Evolutionary conservation across 2,888 invertebrate genomes (phyloP), one percentile per base, ranked within the genome.

Genomic region (Pristionchus mayeri): DNA sequence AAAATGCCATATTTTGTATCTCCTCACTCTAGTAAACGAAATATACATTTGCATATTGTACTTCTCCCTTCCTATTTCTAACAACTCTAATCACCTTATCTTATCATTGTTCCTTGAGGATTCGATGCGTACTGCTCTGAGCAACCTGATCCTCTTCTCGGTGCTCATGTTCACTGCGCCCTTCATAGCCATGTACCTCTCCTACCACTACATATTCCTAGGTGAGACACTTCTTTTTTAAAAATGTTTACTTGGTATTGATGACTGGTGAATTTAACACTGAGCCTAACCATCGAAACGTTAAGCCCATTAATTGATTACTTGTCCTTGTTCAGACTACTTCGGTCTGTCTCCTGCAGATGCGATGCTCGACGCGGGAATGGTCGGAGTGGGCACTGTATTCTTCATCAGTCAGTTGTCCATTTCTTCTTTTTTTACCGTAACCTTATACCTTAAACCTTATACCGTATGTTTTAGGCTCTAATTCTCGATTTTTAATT

Each of bases 121-220:
- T 16, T 79, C 86, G 54, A 86, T 78, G n/a, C 81, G 48, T 13
- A 60, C 84, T 40, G 91, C 91, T 0, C 87, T 90, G 18, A 82
- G 86, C 24, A 85, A 88, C 40, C 88, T 91, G 30, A 87, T 91
- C 37, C 50, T 88, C 16, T 90, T 88, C 85, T 91, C 90, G 16
- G 84, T 89, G 13, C 85, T 90, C 75, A 90, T 91, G 89, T 90
- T 91, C 86, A 88, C 88, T 18, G 57, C 90, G 21, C 91, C 91
- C 11, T 85, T 90, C 44, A 85, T 87, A 16, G 81, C 87, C 24
- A 91, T 91, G 91, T 91, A 88, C 82, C 67, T 85, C 52, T 85
- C 89, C 18, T 91, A 91, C 79, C 86, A 88, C 48, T 90, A 87
- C 82, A 85, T 91, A 27, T 90, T 91, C 83, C 85, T 88, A 1